phyloP scores from a whole-genome alignment of 2,888 invertebrate species.

The Lasioglossum villosulum region DNA sequence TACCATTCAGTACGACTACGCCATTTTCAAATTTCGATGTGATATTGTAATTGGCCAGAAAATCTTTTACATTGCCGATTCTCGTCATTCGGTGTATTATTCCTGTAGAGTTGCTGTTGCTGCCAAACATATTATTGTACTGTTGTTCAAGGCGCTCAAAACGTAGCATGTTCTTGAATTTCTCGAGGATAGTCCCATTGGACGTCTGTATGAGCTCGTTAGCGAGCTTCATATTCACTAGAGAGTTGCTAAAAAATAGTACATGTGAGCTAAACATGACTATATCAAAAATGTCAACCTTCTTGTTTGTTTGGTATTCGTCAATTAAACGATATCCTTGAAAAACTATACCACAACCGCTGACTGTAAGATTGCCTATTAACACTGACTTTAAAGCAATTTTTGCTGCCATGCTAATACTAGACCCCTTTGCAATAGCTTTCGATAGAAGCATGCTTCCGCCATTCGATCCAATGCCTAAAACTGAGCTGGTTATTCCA shows the following conservation, averaged over 20 bases:
- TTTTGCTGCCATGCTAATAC: constrained; percentile 59
- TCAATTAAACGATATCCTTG: constrained; percentile 66
- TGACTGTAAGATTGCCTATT: constrained; percentile 67
- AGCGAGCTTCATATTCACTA: constrained; percentile 72
- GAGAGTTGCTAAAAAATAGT: constrained; percentile 73
- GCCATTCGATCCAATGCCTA: constrained; percentile 71
- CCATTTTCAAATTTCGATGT: not conserved
- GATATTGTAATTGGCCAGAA: not conserved
- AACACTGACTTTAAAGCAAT: constrained; percentile 68
- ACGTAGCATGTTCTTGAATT: constrained; percentile 70
- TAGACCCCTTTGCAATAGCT: constrained; percentile 63
- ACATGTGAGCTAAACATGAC: constrained; percentile 68
- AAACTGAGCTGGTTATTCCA: constrained; percentile 65
- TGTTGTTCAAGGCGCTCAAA: constrained; percentile 67
- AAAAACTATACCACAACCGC: constrained; percentile 65
- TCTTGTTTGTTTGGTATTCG: constrained; percentile 46
- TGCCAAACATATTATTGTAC: not conserved
- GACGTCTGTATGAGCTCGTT: constrained; percentile 66
- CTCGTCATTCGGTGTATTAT: not conserved
- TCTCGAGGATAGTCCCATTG: constrained; percentile 70
- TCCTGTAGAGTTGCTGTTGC: not conserved
- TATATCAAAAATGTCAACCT: constrained; percentile 56
- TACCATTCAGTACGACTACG: constrained; percentile 4
- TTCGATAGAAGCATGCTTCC: constrained; percentile 66
- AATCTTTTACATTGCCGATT: not conserved